These are phyloP conservation scores for Ascidia mentula DNA, from an alignment of 23 tunicate species.

Conservation along the genomic window DNA sequence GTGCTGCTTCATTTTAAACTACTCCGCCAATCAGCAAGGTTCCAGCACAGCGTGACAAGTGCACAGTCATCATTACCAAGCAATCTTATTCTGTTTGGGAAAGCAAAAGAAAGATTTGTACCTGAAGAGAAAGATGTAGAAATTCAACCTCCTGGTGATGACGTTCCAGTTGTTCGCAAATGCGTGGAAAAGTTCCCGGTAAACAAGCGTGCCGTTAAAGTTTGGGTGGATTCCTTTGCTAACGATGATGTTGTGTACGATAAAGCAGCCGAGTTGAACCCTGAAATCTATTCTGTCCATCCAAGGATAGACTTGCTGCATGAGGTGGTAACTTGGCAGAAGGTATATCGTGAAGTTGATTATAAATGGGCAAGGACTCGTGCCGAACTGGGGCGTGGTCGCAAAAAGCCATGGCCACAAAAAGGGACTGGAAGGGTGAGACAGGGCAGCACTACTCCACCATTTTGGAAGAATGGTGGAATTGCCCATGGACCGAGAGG, in stretches of 20 bases:
- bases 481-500: slow-evolving; percentile 91
- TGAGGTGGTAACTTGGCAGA: slow-evolving; percentile 78
- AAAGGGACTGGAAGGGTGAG: slow-evolving; percentile 71
- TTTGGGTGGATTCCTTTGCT: slow-evolving; percentile 42
- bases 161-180: slow-evolving; percentile 21
- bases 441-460: slow-evolving; percentile 66
- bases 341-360: slow-evolving; percentile 70
- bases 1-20: neutral
- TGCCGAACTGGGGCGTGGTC: slow-evolving; percentile 80
- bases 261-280: slow-evolving; percentile 55
- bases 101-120: slow-evolving; percentile 12
- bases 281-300: slow-evolving; percentile 58
- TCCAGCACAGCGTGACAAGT: neutral
- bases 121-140: neutral
- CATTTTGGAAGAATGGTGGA: slow-evolving; percentile 86
- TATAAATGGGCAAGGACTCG: slow-evolving; percentile 72
- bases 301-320: slow-evolving; percentile 82
- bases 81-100: slow-evolving; percentile 34
- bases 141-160: slow-evolving; percentile 5
- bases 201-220: slow-evolving; percentile 26
- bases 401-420: slow-evolving; percentile 86
- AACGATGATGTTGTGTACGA: neutral
- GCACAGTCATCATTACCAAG: slow-evolving; percentile 5
- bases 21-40: neutral
- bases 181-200: slow-evolving; percentile 13